Base-by-base conservation (phyloP, 2,888 invertebrate genomes). In the Cheilosia grossa region DNA sequence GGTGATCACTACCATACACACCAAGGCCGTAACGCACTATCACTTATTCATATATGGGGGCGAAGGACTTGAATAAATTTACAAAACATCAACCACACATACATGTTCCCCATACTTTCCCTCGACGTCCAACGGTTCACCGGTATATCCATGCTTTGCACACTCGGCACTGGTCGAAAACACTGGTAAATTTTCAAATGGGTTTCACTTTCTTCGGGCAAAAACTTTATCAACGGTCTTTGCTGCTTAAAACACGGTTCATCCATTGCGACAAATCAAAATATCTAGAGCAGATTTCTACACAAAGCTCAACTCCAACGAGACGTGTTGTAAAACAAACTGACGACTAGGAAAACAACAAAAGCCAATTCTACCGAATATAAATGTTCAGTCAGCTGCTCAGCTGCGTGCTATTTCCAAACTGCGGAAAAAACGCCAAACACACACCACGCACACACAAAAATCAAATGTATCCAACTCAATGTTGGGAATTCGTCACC, bases 101-200 rank as follows among this genome's bases (percentile, higher is more conserved):
- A 82, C 81, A 70, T 51, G 58, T 63, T 63, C 10, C 24, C 49
- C 58, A 64, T 74, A 49, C 54, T 75, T 44, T 74, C 74, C 54
- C 49, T 56, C 42, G 75, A 40, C 10, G 81, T 64, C 64, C 69
- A 75, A 7, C 27, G 63, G n/a, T 51, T 67, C 30, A 53, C 19
- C 10, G 63, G 51, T 4, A 44, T 21, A 49, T 81, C 67, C 33
- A 40, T 59, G 49, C 47, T 40, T 10, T 42, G 27, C 17, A 21
- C 78, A 53, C 73, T 63, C 2, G 19, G 19, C 21, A 37, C 40
- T 6, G 51, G 10, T 6, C 30, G 59, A 47, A 42, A 51, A 17
- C 51, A 59, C 51, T 59, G 49, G 27, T 58, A 59, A 40, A 49
- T 51, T 21, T 24, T 40, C n/a, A 40, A 6, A 27, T 61, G 40